Percentiles rank a stretch among this genome's conserved stretches.
These are phyloP conservation scores for Carpatolechia fugitivella DNA, from an alignment of 2,888 invertebrate genomes.

Conservation along the genomic window DNA sequence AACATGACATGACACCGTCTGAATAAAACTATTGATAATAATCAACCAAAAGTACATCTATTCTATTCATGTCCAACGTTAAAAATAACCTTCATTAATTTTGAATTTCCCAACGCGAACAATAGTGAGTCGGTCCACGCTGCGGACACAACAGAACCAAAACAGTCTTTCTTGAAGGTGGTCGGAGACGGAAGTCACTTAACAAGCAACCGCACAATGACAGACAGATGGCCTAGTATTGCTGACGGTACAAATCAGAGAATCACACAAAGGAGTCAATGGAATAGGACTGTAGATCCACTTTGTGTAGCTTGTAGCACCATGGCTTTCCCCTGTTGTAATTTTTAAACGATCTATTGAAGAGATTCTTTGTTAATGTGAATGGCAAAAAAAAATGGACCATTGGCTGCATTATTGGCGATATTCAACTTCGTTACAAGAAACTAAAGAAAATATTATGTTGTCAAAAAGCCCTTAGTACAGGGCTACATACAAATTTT, in stretches of 20 bases:
- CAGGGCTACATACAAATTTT: no score
- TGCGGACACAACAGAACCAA: neutral
- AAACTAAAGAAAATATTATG: neutral
- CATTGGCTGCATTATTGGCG: neutral
- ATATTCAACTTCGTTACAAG: no score
- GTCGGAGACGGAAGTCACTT: slow-evolving; percentile 29
- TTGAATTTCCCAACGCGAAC: neutral
- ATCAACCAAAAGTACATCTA: no score
- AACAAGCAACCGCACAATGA: slow-evolving; percentile 41
- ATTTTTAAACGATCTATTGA: slow-evolving; percentile 11
- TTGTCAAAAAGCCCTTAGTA: no score
- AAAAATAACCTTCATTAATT: neutral
- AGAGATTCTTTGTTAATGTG: neutral
- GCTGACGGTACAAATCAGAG: slow-evolving; percentile 51
- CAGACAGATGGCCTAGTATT: slow-evolving; percentile 50
- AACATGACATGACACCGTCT: no score
- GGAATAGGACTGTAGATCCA: neutral
- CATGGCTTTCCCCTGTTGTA: slow-evolving; percentile 33
- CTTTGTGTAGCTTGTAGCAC: slow-evolving; percentile 7
- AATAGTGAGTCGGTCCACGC: neutral
- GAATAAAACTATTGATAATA: no score
- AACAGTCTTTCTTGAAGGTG: neutral
- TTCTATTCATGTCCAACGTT: neutral
- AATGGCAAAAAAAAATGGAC: neutral
- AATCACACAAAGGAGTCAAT: slow-evolving; percentile 32